Evolutionary conservation across 2,797 vertebrate genomes (phyloP).

Genomic region (Paedocypris micromegethes): DNA sequence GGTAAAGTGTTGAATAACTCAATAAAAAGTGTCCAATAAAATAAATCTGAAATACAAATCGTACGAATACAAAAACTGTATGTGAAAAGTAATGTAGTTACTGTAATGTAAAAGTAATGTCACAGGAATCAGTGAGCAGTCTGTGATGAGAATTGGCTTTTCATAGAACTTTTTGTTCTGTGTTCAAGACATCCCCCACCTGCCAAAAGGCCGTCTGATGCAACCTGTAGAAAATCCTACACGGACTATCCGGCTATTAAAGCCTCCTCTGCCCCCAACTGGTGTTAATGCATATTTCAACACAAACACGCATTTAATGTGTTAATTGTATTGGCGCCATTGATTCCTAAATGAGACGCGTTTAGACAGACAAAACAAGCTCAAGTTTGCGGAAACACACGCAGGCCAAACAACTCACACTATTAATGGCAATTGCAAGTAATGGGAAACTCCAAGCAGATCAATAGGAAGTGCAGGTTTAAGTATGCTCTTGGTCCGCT

Average conservation of each 20-base stretch:
- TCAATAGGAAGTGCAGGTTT: conserved; percentile 21
- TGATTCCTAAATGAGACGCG: background rate
- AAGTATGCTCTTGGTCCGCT: conserved; percentile 10
- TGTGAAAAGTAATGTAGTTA: no score
- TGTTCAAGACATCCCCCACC: conserved; percentile 6
- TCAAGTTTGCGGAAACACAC: background rate
- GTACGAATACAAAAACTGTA: no score
- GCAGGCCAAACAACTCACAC: background rate
- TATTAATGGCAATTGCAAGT: conserved; percentile 1
- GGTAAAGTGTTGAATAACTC: no score
- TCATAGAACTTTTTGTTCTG: conserved; percentile 3
- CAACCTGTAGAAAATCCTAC: conserved; percentile 19
- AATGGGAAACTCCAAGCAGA: conserved; percentile 19
- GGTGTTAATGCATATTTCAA: background rate
- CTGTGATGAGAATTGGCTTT: conserved; percentile 1
- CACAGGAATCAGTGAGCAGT: conserved; percentile 7
- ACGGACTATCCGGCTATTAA: conserved; percentile 9
- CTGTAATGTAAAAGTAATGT: background rate
- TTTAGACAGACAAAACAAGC: background rate
- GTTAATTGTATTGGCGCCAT: background rate
- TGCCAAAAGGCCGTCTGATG: conserved; percentile 11
- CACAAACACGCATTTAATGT: conserved; percentile 1
- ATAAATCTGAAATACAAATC: no score
- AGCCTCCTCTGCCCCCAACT: background rate
- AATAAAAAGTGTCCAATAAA: no score